Evolutionary conservation across 1,140 invertebrate species (phyloP).

Genomic region (Cotesia vestalis): DNA sequence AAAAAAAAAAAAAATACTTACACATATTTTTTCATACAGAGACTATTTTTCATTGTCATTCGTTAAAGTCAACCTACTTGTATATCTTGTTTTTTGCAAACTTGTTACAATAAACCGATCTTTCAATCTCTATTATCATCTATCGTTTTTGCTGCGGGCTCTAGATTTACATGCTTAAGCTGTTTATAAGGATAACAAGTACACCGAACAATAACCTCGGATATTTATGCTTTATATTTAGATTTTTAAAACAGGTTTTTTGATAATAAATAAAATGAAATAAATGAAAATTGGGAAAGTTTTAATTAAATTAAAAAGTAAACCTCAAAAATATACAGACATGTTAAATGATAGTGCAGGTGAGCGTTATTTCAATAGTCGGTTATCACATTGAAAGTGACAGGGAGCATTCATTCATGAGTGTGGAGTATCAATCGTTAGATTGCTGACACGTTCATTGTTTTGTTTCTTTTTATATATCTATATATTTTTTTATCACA

Average conservation of each 20-base stretch:
- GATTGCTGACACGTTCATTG: slow-evolving; percentile 17
- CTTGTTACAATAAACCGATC: too few species aligned
- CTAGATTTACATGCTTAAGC: too few species aligned
- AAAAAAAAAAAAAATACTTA: background rate
- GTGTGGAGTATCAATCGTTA: slow-evolving; percentile 19
- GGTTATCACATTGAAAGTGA: slow-evolving; percentile 18
- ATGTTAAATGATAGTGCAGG: slow-evolving; percentile 7
- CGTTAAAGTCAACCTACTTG: too few species aligned
- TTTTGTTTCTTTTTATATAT: background rate
- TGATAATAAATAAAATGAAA: too few species aligned
- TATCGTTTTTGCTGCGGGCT: too few species aligned
- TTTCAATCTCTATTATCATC: too few species aligned
- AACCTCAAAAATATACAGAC: background rate
- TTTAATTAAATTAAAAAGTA: background rate
- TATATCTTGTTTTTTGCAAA: too few species aligned
- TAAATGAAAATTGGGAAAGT: background rate
- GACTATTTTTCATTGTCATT: too few species aligned
- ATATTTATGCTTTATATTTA: too few species aligned
- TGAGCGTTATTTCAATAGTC: slow-evolving; percentile 15
- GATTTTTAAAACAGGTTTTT: too few species aligned
- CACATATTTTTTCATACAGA: background rate
- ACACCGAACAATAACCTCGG: too few species aligned
- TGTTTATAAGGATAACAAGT: too few species aligned
- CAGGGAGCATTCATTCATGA: slow-evolving; percentile 16
- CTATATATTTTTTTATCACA: slow-evolving; percentile 6